Base-by-base conservation (phyloP, 64 coral and sea anemone species). In the Montipora sp. region DNA sequence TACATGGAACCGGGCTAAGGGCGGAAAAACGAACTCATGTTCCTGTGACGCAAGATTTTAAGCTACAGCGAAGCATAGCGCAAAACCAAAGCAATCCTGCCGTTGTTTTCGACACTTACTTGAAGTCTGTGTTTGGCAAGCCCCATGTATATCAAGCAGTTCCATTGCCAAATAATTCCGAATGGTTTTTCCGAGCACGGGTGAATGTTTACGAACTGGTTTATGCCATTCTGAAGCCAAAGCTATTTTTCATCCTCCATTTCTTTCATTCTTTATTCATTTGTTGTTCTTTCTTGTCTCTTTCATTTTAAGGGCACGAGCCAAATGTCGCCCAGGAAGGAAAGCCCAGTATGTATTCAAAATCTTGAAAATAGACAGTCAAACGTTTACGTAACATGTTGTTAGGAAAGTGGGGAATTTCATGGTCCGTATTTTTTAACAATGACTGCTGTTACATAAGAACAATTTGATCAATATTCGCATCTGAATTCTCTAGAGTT, bases 401-500 rank as follows among this genome's bases (percentile, higher is more conserved):
- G 19, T 71, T 3, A 36, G 36, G 36, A 36, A 2, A 36, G 36
- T 36, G 36, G 36, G 1, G 36, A 36, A 36, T 36, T 36, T 36
- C 47, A 8, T 19, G 15, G 50, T 51, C 4, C 21, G 18, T 63
- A n/a, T 19, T 55, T 49, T n/a, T 51, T 19, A 51, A 2, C 47
- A 3, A 5, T 50, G 10, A 71, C 60, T 63, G 60, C 14, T 71
- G 5, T 23, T 71, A 0, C 10, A 4, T 71, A 20, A 23, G 4
- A 11, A 51, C 11, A 14, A 66, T 16, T 27, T 66, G 15, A 22
- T 71, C 47, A 8, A 20, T 22, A 11, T 24, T 5, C 11, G 6
- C 53, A 57, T 57, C 10, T 50, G 77, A 14, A 51, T 70, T 13
- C 55, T 75, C 7, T 20, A 94, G 95, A 69, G 69, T 92, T 97